Evolutionary conservation across 1,140 invertebrate genomes (phyloP).

Genomic region (Macrobrachium rosenbergii): DNA sequence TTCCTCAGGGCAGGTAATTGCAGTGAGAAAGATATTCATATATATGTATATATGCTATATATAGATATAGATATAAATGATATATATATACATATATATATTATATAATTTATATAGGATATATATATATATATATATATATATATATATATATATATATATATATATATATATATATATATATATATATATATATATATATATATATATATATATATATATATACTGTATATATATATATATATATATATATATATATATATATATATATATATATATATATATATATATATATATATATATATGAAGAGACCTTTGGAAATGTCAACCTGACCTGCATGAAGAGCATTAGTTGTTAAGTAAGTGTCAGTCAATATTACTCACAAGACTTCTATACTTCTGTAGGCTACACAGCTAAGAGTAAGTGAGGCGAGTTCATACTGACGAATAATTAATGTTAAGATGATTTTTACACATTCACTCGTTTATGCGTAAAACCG

Average conservation of each 20-base stretch:
- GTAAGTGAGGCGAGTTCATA: too few relatives aligned
- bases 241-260: not conserved
- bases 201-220: not conserved
- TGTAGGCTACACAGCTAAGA: too few relatives aligned
- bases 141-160: constrained; percentile 19
- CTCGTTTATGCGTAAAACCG: too few relatives aligned
- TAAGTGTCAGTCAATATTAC: too few relatives aligned
- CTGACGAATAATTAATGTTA: too few relatives aligned
- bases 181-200: constrained; percentile 5
- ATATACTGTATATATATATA: not conserved
- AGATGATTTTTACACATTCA: too few relatives aligned
- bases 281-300: constrained; percentile 13
- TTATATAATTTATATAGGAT: constrained; percentile 8
- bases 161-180: constrained; percentile 12
- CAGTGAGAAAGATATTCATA: not conserved
- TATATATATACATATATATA: not conserved
- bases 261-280: constrained; percentile 16
- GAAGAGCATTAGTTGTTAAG: too few relatives aligned
- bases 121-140: constrained; percentile 8
- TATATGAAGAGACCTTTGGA: not conserved
- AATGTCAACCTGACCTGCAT: too few relatives aligned
- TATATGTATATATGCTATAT: not conserved
- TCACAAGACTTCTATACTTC: too few relatives aligned
- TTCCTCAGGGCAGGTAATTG: not conserved
- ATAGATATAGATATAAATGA: not conserved